Evolutionary conservation across 1,140 invertebrate genomes (phyloP).

Genomic region (Mylabris phalerata): DNA sequence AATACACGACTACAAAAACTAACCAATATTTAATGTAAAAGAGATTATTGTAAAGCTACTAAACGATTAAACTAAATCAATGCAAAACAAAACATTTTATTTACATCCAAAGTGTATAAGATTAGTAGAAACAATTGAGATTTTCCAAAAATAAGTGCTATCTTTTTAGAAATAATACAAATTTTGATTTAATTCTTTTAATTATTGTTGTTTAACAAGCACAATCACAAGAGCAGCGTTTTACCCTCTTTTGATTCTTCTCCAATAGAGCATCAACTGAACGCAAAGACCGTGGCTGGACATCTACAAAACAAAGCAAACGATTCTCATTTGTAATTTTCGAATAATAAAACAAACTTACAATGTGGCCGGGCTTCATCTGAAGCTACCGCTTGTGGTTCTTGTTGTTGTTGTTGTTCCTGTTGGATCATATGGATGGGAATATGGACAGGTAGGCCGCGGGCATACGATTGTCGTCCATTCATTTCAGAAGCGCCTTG

Average conservation of each 20-base stretch:
- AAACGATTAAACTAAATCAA: no score
- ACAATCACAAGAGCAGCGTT: constrained; percentile 56
- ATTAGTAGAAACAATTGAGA: no score
- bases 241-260: constrained; percentile 50
- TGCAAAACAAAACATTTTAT: no score
- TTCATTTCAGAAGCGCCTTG: constrained; percentile 43
- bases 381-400: constrained; percentile 32
- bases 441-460: constrained; percentile 47
- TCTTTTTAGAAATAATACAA: no score
- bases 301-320: constrained; percentile 43
- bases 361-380: constrained; percentile 53
- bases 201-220: constrained; percentile 43
- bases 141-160: no score
- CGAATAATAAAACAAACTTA: constrained; percentile 36
- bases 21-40: no score
- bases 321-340: not conserved
- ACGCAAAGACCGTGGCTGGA: constrained; percentile 57
- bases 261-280: constrained; percentile 42
- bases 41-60: no score
- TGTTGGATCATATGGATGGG: constrained; percentile 50
- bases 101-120: no score
- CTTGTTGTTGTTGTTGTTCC: constrained; percentile 36
- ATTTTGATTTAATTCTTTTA: not conserved
- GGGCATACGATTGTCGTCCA: constrained; percentile 46
- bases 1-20: not conserved